Conservation (phyloP, 1,140 invertebrate species). For the Cardiocondyla obscurior region DNA sequence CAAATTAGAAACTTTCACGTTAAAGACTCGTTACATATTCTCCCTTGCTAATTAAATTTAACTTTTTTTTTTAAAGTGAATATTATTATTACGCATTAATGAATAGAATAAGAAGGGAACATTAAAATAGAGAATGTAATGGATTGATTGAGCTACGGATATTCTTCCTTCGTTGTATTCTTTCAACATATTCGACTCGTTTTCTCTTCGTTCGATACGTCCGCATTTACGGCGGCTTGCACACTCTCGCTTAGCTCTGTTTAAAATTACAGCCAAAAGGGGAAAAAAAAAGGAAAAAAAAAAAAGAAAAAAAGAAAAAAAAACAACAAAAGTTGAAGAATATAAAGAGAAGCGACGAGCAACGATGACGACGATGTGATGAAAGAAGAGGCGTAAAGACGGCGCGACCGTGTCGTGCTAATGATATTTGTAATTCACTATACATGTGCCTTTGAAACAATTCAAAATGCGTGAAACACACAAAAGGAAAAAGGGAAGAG, state of each 20-base stretch:
- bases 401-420: slow-evolving; percentile 16
- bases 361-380: slow-evolving; percentile 5
- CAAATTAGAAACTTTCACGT: background rate
- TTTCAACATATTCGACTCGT: slow-evolving; percentile 42
- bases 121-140: background rate
- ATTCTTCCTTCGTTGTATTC: slow-evolving; percentile 44
- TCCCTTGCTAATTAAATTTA: slow-evolving; percentile 38
- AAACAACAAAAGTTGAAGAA: background rate
- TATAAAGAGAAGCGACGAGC: background rate
- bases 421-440: slow-evolving; percentile 62
- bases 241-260: slow-evolving; percentile 42
- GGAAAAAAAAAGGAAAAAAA: background rate
- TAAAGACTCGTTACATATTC: slow-evolving; percentile 2
- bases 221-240: slow-evolving; percentile 22
- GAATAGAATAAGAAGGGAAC: background rate
- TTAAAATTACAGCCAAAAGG: background rate
- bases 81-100: slow-evolving; percentile 27
- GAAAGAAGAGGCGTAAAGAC: background rate
- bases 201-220: slow-evolving; percentile 35
- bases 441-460: slow-evolving; percentile 78
- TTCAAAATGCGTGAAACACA: slow-evolving; percentile 45
- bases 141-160: background rate
- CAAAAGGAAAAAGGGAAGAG: slow-evolving; percentile 2
- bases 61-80: slow-evolving; percentile 13
- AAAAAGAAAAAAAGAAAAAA: background rate